These are phyloP conservation scores for Griposia aprilina DNA, from an alignment of 2,888 invertebrate genomes.

Conservation along the genomic window DNA sequence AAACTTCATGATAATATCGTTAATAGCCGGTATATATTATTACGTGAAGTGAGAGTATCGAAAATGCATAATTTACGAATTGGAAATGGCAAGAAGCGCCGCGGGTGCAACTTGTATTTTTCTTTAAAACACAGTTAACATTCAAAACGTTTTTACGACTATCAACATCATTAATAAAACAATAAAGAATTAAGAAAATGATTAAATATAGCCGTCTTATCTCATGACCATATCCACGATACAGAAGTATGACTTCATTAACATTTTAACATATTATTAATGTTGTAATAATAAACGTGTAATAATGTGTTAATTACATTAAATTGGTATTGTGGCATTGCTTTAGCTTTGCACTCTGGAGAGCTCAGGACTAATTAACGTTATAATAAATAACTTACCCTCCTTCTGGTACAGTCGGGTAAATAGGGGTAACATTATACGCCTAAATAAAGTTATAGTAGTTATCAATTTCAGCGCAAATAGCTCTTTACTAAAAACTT, in stretches of 20 bases:
- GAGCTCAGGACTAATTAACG: not conserved
- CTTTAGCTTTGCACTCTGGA: not conserved
- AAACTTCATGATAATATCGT: no score
- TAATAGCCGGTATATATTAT: no score
- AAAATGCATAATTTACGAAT: not conserved
- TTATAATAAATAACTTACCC: not conserved
- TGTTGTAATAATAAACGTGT: conserved; percentile 45
- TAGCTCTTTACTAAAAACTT: not conserved
- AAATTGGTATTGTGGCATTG: conserved; percentile 6
- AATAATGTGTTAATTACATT: conserved; percentile 24
- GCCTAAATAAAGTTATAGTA: not conserved
- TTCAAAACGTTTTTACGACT: conserved; percentile 14
- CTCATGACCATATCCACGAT: conserved; percentile 36
- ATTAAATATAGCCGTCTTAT: conserved; percentile 22
- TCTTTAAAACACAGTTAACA: conserved; percentile 4
- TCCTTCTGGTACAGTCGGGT: no score
- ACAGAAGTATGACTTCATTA: conserved; percentile 62
- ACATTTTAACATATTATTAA: conserved; percentile 43
- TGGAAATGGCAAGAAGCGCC: conserved; percentile 4
- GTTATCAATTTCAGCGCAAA: not conserved
- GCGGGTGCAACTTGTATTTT: not conserved
- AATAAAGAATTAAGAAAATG: conserved; percentile 34
- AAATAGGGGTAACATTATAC: not conserved
- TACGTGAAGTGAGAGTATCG: not conserved
- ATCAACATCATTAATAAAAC: conserved; percentile 24